Percentiles rank a stretch among this genome's conserved stretches.
phyloP scores from a whole-genome alignment of 2,888 invertebrate species.

The Drosophila mulleri region DNA sequence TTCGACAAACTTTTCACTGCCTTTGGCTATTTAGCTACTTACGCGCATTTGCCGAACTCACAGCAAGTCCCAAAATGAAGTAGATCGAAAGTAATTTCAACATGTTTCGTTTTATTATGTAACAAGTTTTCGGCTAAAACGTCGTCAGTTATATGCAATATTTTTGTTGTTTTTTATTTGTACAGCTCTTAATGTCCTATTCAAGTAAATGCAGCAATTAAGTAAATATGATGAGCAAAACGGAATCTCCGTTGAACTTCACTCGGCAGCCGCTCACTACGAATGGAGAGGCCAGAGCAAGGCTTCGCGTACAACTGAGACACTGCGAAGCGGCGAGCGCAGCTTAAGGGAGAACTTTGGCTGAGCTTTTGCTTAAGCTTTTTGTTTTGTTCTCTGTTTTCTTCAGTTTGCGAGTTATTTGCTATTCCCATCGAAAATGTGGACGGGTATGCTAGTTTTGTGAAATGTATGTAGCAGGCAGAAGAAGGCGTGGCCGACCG shows the following conservation, averaged over 20 bases:
- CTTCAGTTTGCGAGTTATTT: background rate
- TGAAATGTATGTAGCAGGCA: too few relatives aligned
- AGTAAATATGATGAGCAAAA: conserved; percentile 37
- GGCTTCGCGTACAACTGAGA: conserved; percentile 57
- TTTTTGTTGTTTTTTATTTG: background rate
- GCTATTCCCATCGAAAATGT: background rate
- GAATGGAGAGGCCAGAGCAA: conserved; percentile 37
- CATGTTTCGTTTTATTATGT: conserved; percentile 33
- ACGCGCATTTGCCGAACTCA: conserved; percentile 56
- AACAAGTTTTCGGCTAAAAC: conserved; percentile 37
- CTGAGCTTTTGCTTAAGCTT: conserved; percentile 62
- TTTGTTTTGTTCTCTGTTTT: conserved; percentile 3
- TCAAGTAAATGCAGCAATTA: conserved; percentile 38
- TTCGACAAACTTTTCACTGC: conserved; percentile 17
- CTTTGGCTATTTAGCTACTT: conserved; percentile 46
- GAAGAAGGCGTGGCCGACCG: background rate
- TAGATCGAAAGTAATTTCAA: conserved; percentile 18
- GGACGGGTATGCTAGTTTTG: background rate
- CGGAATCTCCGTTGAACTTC: conserved; percentile 42
- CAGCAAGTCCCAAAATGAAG: conserved; percentile 38
- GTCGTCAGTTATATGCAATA: conserved; percentile 51
- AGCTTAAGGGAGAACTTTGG: conserved; percentile 41
- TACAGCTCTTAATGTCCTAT: conserved; percentile 20
- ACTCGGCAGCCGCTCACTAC: conserved; percentile 5
- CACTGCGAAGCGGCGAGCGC: conserved; percentile 10